These are phyloP conservation scores for Lymantria dispar DNA, from an alignment of 2,888 invertebrate genomes.

Conservation along the genomic window DNA sequence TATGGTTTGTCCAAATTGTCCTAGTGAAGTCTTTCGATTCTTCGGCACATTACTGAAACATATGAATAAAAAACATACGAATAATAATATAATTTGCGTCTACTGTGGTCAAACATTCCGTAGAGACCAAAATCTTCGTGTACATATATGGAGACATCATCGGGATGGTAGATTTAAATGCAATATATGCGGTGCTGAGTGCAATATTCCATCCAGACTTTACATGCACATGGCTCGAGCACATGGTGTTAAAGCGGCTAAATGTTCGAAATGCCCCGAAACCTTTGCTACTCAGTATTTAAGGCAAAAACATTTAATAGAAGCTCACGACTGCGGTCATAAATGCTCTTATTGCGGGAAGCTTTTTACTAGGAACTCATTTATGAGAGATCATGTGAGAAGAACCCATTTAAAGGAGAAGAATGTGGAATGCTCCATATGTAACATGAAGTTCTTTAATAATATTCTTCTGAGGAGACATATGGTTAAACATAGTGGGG, in stretches of 20 bases:
- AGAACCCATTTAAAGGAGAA: slow-evolving; percentile 73
- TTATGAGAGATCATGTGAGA: slow-evolving; percentile 68
- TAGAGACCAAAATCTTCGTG: slow-evolving; percentile 69
- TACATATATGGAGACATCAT: slow-evolving; percentile 73
- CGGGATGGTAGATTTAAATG: slow-evolving; percentile 70
- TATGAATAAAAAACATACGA: slow-evolving; percentile 69
- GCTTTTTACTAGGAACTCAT: slow-evolving; percentile 64
- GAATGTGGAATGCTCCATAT: slow-evolving; percentile 70
- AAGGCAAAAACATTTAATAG: slow-evolving; percentile 78
- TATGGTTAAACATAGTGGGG: slow-evolving; percentile 77
- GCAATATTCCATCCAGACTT: slow-evolving; percentile 69
- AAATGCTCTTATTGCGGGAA: slow-evolving; percentile 71
- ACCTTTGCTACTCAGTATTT: slow-evolving; percentile 77
- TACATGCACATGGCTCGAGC: slow-evolving; percentile 75
- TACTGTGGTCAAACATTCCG: slow-evolving; percentile 72
- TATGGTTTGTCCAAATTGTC: slow-evolving; percentile 69
- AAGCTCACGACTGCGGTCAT: slow-evolving; percentile 72
- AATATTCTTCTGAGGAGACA: slow-evolving; percentile 66
- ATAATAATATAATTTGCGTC: slow-evolving; percentile 74
- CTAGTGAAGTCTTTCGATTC: slow-evolving; percentile 63
- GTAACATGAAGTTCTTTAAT: slow-evolving; percentile 73
- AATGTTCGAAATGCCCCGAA: slow-evolving; percentile 69
- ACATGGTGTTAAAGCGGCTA: slow-evolving; percentile 71
- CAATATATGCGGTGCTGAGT: slow-evolving; percentile 63
- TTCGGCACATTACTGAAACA: slow-evolving; percentile 73